Evolutionary conservation across 2,888 invertebrate genomes (phyloP), one percentile per base, ranked within the genome.

Genomic region (Aricia artaxerxes): DNA sequence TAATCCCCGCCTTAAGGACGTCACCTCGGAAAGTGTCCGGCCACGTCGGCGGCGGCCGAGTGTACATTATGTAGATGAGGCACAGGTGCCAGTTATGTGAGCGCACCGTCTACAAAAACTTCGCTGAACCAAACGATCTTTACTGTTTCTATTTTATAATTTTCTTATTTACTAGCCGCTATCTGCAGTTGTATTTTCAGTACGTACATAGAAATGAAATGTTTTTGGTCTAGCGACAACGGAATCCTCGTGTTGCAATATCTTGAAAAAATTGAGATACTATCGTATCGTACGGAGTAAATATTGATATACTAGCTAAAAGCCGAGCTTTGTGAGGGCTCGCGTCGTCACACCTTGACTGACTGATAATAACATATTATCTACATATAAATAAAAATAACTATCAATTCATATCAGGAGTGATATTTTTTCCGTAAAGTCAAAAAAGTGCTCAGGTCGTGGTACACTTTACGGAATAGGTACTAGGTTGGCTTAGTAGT

Each of bases 11-110:
- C 24, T 24, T 24, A 57, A 76, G 53, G 76, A 53, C 9, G 53
- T 24, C 75, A 78, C 73, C 78, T 73, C 78, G 57, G 77, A 89
- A 90, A 88, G 84, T 88, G 90, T 90, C 90, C 91, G 86, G 88
- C 85, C 31, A 86, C 88, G 91, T 91, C 90, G 40, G 31, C 69
- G 69, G 5, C 90, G 88, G 90, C 87, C 88, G 91, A 90, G 91
- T 90, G 90, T 91, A 92, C 92, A 94, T 94, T 94, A 94, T 94
- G 93, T 90, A 93, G 91, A 94, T 93, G 88, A 91, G 89, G 88
- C 89, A 87, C 94, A 94, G 93, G 93, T 94, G 93, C 86, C 85
- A 88, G 92, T 94, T 93, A 93, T 93, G 91, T 88, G 85, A 88
- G 85, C 82, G 80, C 89, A 86, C 82, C 86, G 86, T 90, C 87